Evolutionary conservation across 2,113 vertebrate genomes (phyloP), one percentile per base, ranked within the genome.

Genomic region (Sinosuthora webbiana): DNA sequence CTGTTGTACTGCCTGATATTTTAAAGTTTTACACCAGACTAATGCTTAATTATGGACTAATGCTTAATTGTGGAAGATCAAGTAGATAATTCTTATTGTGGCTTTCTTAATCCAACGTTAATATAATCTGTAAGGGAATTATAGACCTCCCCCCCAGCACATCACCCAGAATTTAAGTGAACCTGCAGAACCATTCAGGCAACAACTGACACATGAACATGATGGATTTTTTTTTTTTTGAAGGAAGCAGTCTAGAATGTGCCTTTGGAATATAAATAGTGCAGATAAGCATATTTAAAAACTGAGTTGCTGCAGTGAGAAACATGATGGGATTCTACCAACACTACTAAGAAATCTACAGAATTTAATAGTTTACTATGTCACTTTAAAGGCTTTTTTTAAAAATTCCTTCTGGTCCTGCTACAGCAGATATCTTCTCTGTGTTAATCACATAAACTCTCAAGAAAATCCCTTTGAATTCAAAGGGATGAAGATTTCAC

Each of bases 401-500:
- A 89, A 94, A 91, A 49, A 62, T 19, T 37, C 44, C 37, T 67
- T 64, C 69, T 94, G 50, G 77, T 39, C 80, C 62, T 75, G 37
- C 65, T 56, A 76, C 68, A 83, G 68, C 39, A 74, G 73, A 22
- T 90, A 55, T 42, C 39, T 93, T 50, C 56, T 83, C 73, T 75
- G 59, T 81, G 91, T 37, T 95, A 96, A 92, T 92, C 86, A 83
- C 80, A 90, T 83, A 83, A 94, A 96, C 86, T 87, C 71, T 81
- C 65, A 55, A 89, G 64, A 24, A 92, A 94, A 93, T 77, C 91
- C 83, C 81, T 75, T 89, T 81, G 91, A 93, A 94, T 97, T 92
- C 91, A 92, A 94, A 81, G 23, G 81, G 56, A 93, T 93, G 83
- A 91, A 87, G 60, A 90, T 92, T 96, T 92, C 86, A 81, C 68